Conservation (phyloP, 2,113 vertebrate genomes). For the Xiphias gladius region DNA sequence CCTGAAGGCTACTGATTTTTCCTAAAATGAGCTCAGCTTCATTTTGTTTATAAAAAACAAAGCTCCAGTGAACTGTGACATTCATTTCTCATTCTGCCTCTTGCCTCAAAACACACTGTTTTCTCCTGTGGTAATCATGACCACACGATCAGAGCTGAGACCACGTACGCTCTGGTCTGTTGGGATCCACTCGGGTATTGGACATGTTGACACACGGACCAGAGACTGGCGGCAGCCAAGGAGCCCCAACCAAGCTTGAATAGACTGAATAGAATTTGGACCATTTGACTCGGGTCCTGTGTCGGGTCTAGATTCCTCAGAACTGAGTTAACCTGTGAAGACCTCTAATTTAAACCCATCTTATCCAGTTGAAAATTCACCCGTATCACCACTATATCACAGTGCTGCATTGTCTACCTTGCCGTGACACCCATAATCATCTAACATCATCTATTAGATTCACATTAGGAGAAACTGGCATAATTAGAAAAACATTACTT, state of each 20-base stretch:
- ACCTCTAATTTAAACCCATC: neutral
- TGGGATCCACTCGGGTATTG: neutral
- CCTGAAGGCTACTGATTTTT: neutral
- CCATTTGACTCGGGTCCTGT: neutral
- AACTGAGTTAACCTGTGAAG: neutral
- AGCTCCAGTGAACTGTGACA: neutral
- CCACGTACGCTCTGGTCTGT: neutral
- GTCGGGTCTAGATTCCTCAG: neutral
- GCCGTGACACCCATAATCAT: neutral
- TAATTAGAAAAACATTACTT: conserved; percentile 42
- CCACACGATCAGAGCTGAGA: neutral
- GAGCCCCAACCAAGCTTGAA: neutral
- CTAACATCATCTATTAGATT: neutral
- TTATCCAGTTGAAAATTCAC: neutral
- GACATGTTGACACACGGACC: neutral
- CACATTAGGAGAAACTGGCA: conserved; percentile 10
- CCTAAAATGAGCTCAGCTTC: neutral
- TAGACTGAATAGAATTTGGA: neutral
- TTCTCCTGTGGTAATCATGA: neutral
- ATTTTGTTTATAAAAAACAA: neutral
- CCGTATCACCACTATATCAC: neutral
- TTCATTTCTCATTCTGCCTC: no score
- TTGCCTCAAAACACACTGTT: neutral
- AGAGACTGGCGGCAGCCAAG: neutral
- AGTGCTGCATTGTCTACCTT: neutral